phyloP scores from a whole-genome alignment of 2,888 invertebrate species.

The Caenorhabditis sp. region DNA sequence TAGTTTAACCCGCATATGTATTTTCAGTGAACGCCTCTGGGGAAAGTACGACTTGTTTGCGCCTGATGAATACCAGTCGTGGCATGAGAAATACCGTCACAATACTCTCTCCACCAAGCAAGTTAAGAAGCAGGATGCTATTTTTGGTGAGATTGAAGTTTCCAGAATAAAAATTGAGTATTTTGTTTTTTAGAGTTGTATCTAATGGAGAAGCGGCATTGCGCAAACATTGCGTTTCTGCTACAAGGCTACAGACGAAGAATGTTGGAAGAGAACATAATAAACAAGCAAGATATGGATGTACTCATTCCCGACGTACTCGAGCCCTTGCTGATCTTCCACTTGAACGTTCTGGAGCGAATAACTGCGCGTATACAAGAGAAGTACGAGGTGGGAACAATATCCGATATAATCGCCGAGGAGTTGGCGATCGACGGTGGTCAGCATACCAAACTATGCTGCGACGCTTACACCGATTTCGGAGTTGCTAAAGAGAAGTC shows the following conservation, averaged over 20 bases:
- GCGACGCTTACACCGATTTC: slow-evolving; percentile 73
- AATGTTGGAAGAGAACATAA: slow-evolving; percentile 70
- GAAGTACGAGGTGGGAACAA: slow-evolving; percentile 72
- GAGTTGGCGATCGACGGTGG: slow-evolving; percentile 63
- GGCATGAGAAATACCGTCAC: slow-evolving; percentile 72
- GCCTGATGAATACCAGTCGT: slow-evolving; percentile 65
- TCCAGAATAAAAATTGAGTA: too few species aligned
- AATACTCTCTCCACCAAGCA: slow-evolving; percentile 65
- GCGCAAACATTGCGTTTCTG: slow-evolving; percentile 74
- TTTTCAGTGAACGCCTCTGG: slow-evolving; percentile 60
- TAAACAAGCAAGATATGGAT: slow-evolving; percentile 67
- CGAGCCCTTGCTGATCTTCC: slow-evolving; percentile 80
- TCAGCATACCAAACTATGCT: slow-evolving; percentile 55
- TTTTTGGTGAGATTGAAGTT: slow-evolving; percentile 68
- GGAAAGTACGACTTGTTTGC: slow-evolving; percentile 68
- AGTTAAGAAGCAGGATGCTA: slow-evolving; percentile 73
- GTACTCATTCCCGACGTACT: slow-evolving; percentile 79
- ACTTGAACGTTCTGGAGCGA: slow-evolving; percentile 76
- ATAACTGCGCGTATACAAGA: slow-evolving; percentile 70
- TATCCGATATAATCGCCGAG: slow-evolving; percentile 78
- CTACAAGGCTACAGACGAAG: slow-evolving; percentile 71
- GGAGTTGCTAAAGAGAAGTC: slow-evolving; percentile 69
- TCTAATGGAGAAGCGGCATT: slow-evolving; percentile 70
- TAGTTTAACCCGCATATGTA: neutral
- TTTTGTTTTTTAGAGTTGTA: slow-evolving; percentile 63